Evolutionary conservation across 2,113 vertebrate species (phyloP), one percentile per base, ranked within the genome.

Genomic region (Salvator merianae): DNA sequence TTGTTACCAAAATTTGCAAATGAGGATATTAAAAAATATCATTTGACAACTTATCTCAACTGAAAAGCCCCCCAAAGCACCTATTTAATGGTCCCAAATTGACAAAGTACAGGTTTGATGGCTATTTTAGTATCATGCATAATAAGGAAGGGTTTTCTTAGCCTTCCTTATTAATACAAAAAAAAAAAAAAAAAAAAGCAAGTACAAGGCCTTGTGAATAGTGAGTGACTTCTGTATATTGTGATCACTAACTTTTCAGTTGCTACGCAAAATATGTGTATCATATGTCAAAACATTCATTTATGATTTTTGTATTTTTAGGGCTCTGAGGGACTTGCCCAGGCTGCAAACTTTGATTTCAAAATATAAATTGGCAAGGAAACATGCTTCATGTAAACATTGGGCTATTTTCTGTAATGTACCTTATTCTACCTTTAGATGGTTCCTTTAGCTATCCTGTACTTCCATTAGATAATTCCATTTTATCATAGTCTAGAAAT

Each of bases 401-500:
- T 36, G 90, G 88, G 88, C 79, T 69, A 79, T 91, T 91, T 94
- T 70, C 47, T 13, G 5, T 65, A 62, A 80, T 84, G 63, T 86
- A 59, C 79, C 0, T 0, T 73, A 88, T 4, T 65, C 77, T 74
- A n/a, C 55, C 18, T 20, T 59, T 59, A 59, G 55, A 59, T 59
- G 14, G 5, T 59, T 59, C 55, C 55, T 59, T 59, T 79, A 88
- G 71, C 84, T 90, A 84, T 86, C 34, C 1, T n/a, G 12, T 83
- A 66, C 4, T 34, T n/a, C 4, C 1, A 78, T 77, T 65, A 77
- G 86, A 89, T 81, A 3, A 7, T 86, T 90, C 85, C 77, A 87
- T 69, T 87, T 85, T 88, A 77, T 82, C 74, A 77, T 70, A 88
- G 81, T 69, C 72, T 82, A 93, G 93, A 90, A 87, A 76, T 71